These are phyloP conservation scores for Oncorhynchus clarkii DNA, from an alignment of 2,113 vertebrate genomes.

Conservation along the genomic window DNA sequence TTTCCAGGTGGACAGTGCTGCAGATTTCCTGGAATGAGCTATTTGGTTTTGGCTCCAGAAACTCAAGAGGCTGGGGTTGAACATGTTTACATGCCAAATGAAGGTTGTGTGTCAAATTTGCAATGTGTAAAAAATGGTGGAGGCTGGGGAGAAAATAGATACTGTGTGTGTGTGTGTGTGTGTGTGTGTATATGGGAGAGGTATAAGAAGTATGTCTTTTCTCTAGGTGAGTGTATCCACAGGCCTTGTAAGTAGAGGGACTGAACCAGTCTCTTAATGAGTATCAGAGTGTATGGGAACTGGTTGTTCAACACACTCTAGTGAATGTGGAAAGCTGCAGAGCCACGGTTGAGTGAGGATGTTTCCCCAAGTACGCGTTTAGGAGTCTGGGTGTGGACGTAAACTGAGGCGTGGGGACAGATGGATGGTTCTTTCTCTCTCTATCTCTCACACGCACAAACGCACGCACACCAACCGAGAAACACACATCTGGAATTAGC, in stretches of 20 bases:
- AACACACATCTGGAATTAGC: not conserved
- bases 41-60: slow-evolving; percentile 15
- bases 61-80: slow-evolving; percentile 4
- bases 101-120: slow-evolving; percentile 29
- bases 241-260: not conserved
- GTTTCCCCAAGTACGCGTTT: slow-evolving; percentile 43
- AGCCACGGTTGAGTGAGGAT: slow-evolving; percentile 27
- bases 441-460: not conserved
- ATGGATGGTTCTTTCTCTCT: slow-evolving; percentile 24
- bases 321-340: slow-evolving; percentile 25
- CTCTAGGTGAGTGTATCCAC: not conserved
- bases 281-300: slow-evolving; percentile 9
- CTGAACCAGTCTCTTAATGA: slow-evolving; percentile 8
- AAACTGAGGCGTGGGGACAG: slow-evolving; percentile 40
- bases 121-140: slow-evolving; percentile 13
- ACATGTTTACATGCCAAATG: slow-evolving; percentile 29
- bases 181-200: slow-evolving; percentile 13
- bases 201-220: not conserved
- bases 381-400: slow-evolving; percentile 49
- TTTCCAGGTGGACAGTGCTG: slow-evolving; percentile 67
- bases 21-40: slow-evolving; percentile 58
- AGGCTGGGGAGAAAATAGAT: not conserved
- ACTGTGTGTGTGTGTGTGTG: not conserved
- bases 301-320: slow-evolving; percentile 14
- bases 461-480: slow-evolving; percentile 21